Evolutionary conservation across 2,888 invertebrate species (phyloP).

Genomic region (Sacculina carcini): DNA sequence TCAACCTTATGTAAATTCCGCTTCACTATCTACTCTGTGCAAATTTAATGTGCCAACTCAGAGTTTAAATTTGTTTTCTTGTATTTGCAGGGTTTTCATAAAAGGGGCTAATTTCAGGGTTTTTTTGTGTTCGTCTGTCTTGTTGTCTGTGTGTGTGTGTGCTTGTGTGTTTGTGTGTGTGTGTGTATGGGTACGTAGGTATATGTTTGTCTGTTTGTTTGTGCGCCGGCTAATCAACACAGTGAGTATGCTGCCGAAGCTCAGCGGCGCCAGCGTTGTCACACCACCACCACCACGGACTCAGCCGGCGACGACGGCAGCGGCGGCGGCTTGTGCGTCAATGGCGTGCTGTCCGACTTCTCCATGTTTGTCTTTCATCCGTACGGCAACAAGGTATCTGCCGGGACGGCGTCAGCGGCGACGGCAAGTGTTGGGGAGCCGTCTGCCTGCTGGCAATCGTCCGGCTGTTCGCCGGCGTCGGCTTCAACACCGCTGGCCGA

Average conservation of each 20-base stretch:
- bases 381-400: constrained; percentile 67
- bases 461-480: constrained; percentile 17
- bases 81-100: too few relatives aligned
- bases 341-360: constrained; percentile 86
- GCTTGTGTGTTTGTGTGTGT: too few relatives aligned
- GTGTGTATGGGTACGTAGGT: too few relatives aligned
- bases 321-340: constrained; percentile 68
- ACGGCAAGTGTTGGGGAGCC: constrained; percentile 31
- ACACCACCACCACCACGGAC: not conserved
- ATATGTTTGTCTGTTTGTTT: not conserved
- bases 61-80: too few relatives aligned
- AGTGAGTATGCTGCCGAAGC: not conserved
- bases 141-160: too few relatives aligned
- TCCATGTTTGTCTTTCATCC: constrained; percentile 96
- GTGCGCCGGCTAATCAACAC: not conserved
- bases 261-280: not conserved
- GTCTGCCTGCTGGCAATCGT: constrained; percentile 67
- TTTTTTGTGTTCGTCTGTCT: too few relatives aligned
- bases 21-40: not conserved
- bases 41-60: too few relatives aligned
- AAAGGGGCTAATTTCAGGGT: too few relatives aligned
- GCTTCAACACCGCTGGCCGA: constrained; percentile 28
- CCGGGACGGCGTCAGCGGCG: constrained; percentile 17
- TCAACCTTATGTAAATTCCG: not conserved
- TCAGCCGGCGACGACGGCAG: constrained; percentile 23